These are phyloP conservation scores for Pogonognathellus flavescens DNA, from an alignment of 1,140 invertebrate genomes.

Conservation along the genomic window DNA sequence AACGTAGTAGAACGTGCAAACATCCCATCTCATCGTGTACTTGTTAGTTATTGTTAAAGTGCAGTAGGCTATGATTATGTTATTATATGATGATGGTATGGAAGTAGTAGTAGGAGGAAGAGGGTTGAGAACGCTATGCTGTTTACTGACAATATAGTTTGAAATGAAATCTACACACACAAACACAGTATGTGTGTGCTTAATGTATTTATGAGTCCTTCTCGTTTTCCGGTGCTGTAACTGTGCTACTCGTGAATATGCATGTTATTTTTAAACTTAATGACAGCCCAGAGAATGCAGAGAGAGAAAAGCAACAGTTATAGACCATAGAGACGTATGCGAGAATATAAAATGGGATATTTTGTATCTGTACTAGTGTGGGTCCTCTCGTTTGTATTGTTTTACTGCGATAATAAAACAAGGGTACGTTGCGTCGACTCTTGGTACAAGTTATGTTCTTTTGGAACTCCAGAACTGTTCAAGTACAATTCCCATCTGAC, in stretches of 20 bases:
- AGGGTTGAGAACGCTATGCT: background rate
- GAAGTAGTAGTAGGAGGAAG: background rate
- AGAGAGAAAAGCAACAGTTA: conserved; percentile 18
- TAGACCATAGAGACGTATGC: too few species aligned
- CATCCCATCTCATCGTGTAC: too few species aligned
- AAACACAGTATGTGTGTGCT: background rate
- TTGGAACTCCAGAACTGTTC: background rate
- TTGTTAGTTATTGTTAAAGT: too few species aligned
- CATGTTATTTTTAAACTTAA: conserved; percentile 45
- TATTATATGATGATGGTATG: too few species aligned
- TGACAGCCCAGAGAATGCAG: background rate
- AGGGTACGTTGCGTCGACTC: background rate
- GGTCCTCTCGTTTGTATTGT: conserved; percentile 24
- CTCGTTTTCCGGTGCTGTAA: conserved; percentile 15
- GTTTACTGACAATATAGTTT: too few species aligned
- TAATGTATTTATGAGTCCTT: conserved; percentile 45
- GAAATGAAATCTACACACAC: background rate
- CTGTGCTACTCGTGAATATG: conserved; percentile 30
- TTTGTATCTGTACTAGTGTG: background rate
- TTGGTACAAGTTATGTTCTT: background rate
- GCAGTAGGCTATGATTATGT: too few species aligned
- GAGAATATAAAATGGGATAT: background rate
- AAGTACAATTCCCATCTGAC: background rate
- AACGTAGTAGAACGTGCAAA: too few species aligned
- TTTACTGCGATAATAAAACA: conserved; percentile 13